Base-by-base conservation (phyloP, 1,140 invertebrate species). In the Diplogasteroides magnus region DNA sequence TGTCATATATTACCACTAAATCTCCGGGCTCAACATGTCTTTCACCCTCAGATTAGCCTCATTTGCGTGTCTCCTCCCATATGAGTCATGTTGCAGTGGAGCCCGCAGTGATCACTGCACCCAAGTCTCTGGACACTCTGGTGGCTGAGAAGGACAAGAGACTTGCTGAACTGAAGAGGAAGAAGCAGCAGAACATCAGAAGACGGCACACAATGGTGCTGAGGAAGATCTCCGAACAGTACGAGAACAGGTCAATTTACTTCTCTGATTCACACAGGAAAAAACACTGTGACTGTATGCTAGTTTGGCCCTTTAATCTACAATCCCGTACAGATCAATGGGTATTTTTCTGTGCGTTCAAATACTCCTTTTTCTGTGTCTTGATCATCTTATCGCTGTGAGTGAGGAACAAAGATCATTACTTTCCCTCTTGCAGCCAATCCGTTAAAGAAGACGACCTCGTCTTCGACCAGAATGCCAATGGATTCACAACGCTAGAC, bases 181-280 rank as follows among this genome's bases (percentile, higher is more conserved):
- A 13, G 25, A 37, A 65, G 64, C 64, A 65, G 31, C 64, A 65
- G 14, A 65, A 65, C 15, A n/a, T 48, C 27, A n/a, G 64, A 65
- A 48, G 64, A 65, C 6, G 37, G 31, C 48, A 48, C 31, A 28
- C 64, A 31, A n/a, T 65, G 14, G 37, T 26, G 2, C 27, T 65
- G 2, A 11, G 64, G 2, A 65, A 65, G 37, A 65, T 65, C 31
- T 65, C 64, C n/a, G 64, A 65, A 25, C 31, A 37, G 13, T 48
- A 65, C 26, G 64, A 65, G 37, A 37, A 32, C 37, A 48, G 37
- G 37, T 48, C n/a, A 48, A 48, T 48, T 48, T 11, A 48, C 37
- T 48, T 48, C 19, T 6, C 6, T 48, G 6, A 48, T 11, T 11
- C 6, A 48, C 37, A 11, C 37, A 48, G n/a, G n/a, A n/a, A n/a